Percentiles rank a stretch among this genome's conserved stretches.
Evolutionary conservation across 2,113 vertebrate genomes (phyloP).

Genomic region (Nothocercus julius): DNA sequence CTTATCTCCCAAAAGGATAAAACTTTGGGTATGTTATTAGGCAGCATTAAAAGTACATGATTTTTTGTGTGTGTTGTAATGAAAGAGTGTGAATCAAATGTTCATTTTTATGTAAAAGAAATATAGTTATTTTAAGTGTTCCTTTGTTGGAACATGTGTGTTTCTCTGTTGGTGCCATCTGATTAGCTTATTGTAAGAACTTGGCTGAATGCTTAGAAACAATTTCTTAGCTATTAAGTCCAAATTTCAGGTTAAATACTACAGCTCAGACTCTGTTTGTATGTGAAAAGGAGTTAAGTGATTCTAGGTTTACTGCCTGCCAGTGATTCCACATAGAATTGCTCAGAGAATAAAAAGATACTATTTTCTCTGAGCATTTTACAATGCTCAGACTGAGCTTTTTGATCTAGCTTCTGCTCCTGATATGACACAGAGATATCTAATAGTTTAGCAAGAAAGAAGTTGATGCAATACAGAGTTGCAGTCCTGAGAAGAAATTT

Average conservation of each 20-base stretch:
- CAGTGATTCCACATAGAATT: neutral
- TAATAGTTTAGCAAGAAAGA: neutral
- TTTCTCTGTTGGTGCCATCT: neutral
- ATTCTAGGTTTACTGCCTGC: neutral
- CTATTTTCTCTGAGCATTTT: too few species aligned
- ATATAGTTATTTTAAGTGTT: neutral
- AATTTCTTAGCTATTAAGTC: neutral
- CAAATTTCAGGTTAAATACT: neutral
- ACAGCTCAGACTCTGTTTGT: neutral
- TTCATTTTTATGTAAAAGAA: neutral
- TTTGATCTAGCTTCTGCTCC: too few species aligned
- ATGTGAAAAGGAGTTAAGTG: too few species aligned
- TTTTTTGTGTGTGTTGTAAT: neutral
- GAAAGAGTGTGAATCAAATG: neutral
- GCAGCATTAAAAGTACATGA: neutral
- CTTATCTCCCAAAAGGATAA: neutral
- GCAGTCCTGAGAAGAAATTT: neutral
- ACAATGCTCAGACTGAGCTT: too few species aligned
- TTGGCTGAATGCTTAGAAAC: conserved; percentile 5
- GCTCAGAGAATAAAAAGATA: neutral
- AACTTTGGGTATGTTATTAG: neutral
- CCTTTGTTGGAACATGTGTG: neutral
- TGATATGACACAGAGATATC: neutral
- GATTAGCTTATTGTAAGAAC: neutral
- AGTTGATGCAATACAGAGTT: neutral